A percentile compares a stretch with the other conserved stretches of the same genome.
Conservation (phyloP, 92 coral and sea anemone genomes). For the Phenganax subtilis region DNA sequence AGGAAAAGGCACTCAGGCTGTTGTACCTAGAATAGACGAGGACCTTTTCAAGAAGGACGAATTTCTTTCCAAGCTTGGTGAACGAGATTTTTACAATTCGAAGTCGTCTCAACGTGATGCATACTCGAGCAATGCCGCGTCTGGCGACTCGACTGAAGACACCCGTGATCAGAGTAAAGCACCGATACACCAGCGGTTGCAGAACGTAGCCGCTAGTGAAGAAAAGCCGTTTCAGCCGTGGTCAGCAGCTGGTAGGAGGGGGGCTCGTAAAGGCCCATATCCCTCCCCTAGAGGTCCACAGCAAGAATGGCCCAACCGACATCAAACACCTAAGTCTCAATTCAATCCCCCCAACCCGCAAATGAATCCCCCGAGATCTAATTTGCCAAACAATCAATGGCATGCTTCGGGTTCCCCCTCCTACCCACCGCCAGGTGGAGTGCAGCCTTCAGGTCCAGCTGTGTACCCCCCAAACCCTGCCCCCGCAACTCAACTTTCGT, state of each 20-base stretch:
- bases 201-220: constrained; percentile 21
- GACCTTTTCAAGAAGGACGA: constrained; percentile 39
- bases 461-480: constrained; percentile 14
- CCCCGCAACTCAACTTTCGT: constrained; percentile 50
- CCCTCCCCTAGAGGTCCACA: constrained; percentile 4
- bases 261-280: constrained; percentile 24
- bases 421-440: constrained; percentile 17
- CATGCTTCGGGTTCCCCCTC: background rate
- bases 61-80: constrained; percentile 32
- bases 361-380: constrained; percentile 3
- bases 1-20: background rate
- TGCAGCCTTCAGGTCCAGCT: constrained; percentile 18
- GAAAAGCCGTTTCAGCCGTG: constrained; percentile 15
- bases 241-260: constrained; percentile 1
- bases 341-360: constrained; percentile 18
- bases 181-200: constrained; percentile 32
- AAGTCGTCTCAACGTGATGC: constrained; percentile 9
- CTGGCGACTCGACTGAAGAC: background rate
- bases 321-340: constrained; percentile 15
- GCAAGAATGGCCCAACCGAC: constrained; percentile 23
- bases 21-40: constrained; percentile 21
- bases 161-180: background rate
- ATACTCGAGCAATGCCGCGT: background rate
- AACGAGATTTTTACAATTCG: background rate
- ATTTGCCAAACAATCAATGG: constrained; percentile 25